Base-by-base conservation (phyloP, 1,140 invertebrate genomes). In the Spodoptera frugiperda region DNA sequence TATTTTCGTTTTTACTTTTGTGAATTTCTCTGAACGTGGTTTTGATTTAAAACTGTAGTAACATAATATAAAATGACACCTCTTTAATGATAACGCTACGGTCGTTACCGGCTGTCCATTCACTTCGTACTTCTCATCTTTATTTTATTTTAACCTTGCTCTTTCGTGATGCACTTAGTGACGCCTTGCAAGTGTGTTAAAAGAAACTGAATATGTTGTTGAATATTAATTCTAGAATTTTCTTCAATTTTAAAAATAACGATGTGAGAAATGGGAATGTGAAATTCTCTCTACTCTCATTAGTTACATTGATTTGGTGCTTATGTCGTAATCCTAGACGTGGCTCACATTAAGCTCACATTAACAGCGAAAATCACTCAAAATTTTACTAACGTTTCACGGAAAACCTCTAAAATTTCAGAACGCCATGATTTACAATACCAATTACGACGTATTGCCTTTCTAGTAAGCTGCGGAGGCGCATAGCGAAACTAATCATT, bases 1-100 rank as follows among this genome's bases (percentile, higher is more conserved):
- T 87, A 87, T 84, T 87, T 87, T 82, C 81, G 75, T 73, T 78
- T 81, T 55, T 63, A 67, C 65, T 71, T 78, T 61, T 65, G 51
- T 78, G 39, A 78, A 78, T 77, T 77, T 77, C 70, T 57, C 25
- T 14, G 25, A 48, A 48, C 61, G 44, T 39, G 68, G 55, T 72
- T 72, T 57, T 25, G 2, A 48, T 72, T 71, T 54, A 19, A 71
- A 72, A 59, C 39, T 51, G 39, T 39, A n/a, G 54, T 72, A 48
- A 72, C 46, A 19, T 72, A 3, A 14, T 10, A n/a, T 57, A 21
- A 57, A 72, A 72, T 55, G 55, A 25, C 68, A 12, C 5, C 12
- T 33, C 17, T 21, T 57, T 39, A 46, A 55, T 55, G 30, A 72
- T 72, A 48, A n/a, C 14, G 14, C 12, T 12, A 48, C 54, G 70